A percentile compares a stretch with the other conserved stretches of the same genome.
Evolutionary conservation across 2,797 vertebrate species (phyloP).

Genomic region (Sphenopsis melanotis): DNA sequence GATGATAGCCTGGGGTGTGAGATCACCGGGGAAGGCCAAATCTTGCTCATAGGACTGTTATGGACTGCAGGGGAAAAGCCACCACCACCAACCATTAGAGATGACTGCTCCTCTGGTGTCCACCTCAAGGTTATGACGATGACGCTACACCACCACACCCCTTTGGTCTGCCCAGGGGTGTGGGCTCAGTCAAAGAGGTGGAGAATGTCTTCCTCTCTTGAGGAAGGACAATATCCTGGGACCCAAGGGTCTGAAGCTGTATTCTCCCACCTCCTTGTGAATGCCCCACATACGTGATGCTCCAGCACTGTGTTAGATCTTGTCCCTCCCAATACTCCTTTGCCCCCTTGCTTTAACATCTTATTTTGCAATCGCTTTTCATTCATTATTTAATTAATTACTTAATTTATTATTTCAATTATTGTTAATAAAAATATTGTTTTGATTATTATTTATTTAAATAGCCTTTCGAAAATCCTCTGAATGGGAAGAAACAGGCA

Average conservation of each 20-base stretch:
- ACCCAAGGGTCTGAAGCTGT: neutral
- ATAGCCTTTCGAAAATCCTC: neutral
- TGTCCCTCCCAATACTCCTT: neutral
- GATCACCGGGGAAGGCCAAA: neutral
- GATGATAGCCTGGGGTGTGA: neutral
- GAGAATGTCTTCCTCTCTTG: neutral
- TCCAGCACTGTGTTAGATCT: neutral
- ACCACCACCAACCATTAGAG: fast-evolving
- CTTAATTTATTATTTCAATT: neutral
- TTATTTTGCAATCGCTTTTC: neutral
- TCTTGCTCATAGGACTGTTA: neutral
- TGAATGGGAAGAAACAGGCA: neutral
- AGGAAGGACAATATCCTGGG: neutral
- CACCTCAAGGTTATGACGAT: neutral
- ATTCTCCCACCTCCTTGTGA: neutral
- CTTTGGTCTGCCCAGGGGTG: neutral
- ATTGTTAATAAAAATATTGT: neutral
- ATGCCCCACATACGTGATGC: neutral
- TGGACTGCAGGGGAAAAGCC: neutral
- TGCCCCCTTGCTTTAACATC: neutral
- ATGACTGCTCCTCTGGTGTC: neutral
- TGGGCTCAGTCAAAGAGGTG: neutral
- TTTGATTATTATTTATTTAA: neutral
- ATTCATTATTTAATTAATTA: neutral
- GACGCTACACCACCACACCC: neutral